Percentiles rank a stretch among this genome's conserved stretches.
These are phyloP conservation scores for Amphimedon queenslandica DNA, from an alignment of 37 sponge, comb jelly and placozoan genomes.

Conservation along the genomic window DNA sequence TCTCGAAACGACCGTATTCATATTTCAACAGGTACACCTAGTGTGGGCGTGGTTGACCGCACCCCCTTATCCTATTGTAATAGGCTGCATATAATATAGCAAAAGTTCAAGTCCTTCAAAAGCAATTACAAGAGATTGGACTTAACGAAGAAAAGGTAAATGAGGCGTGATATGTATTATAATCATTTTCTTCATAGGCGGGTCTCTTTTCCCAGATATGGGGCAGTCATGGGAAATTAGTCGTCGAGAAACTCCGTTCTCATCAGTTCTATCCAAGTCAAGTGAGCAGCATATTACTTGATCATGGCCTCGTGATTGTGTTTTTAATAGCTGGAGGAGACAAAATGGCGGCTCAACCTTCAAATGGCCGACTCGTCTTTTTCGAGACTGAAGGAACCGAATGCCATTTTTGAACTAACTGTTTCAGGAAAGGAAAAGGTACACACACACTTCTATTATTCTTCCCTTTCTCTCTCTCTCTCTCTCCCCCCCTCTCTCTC, in stretches of 20 bases:
- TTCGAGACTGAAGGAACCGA: slow-evolving; percentile 77
- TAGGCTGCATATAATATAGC: slow-evolving; percentile 77
- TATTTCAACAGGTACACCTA: slow-evolving; percentile 64
- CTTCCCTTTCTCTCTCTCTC: too few species aligned
- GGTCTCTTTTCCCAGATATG: slow-evolving; percentile 67
- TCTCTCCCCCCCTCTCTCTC: too few species aligned
- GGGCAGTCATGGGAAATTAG: slow-evolving; percentile 51
- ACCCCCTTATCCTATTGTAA: not conserved
- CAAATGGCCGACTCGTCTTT: slow-evolving; percentile 72
- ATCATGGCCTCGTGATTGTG: not conserved
- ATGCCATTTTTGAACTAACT: slow-evolving; percentile 77
- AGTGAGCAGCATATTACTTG: slow-evolving; percentile 16
- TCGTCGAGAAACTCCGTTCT: slow-evolving; percentile 71
- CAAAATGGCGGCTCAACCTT: slow-evolving; percentile 84
- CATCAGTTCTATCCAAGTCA: slow-evolving; percentile 77
- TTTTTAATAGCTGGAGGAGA: slow-evolving; percentile 58
- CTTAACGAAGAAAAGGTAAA: slow-evolving; percentile 62
- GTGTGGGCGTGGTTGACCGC: too few species aligned
- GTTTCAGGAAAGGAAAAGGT: slow-evolving; percentile 56
- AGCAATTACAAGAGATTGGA: slow-evolving; percentile 64
- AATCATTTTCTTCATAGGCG: slow-evolving; percentile 2
- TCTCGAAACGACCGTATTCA: slow-evolving; percentile 64
- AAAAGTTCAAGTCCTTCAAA: slow-evolving; percentile 50
- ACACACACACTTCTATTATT: too few species aligned
- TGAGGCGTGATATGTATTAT: not conserved